Base-by-base conservation (phyloP, 2,888 invertebrate species). In the Drymonia ruficornis region DNA sequence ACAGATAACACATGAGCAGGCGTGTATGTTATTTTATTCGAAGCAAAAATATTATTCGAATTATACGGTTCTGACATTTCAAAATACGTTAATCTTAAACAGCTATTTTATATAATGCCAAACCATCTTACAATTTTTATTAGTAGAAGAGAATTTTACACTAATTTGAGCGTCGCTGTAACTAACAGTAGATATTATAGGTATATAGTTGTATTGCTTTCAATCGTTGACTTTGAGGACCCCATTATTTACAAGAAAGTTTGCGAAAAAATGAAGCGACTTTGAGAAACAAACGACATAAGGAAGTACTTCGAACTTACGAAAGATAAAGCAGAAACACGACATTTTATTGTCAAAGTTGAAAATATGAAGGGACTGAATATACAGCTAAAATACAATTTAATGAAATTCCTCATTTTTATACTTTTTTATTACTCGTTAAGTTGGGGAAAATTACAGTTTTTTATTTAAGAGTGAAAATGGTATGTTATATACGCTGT, bases 91-190 rank as follows among this genome's bases (percentile, higher is more conserved):
- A 31, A 23, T 23, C 31, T 31, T 31, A 31, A 31, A 8, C 31
- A 9, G 31, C 31, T 31, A 31, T 31, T 31, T 12, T 31, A 31
- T n/a, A n/a, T 36, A 13, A 23, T 43, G 23, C 11, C 45, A 45
- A 28, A 45, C 2, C n/a, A 36, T 50, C 49, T 55, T 60, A 68
- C 50, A 70, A 69, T 70, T 77, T 80, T 80, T 78, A 81, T 81
- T 77, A 78, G 74, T 74, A 81, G 75, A 76, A 68, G 71, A 78
- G 76, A 74, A 67, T 77, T 75, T 78, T 77, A 82, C 57, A 76
- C 82, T 89, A 88, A 84, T 80, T 91, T 91, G 91, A 91, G 91
- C 91, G 78, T 82, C 78, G 68, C 76, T 81, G 78, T 83, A 71
- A 76, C 73, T 81, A 76, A 78, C 63, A 71, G 67, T 80, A 77